These are phyloP conservation scores for Hypomecis punctinalis DNA, from an alignment of 2,888 invertebrate species.

Conservation along the genomic window DNA sequence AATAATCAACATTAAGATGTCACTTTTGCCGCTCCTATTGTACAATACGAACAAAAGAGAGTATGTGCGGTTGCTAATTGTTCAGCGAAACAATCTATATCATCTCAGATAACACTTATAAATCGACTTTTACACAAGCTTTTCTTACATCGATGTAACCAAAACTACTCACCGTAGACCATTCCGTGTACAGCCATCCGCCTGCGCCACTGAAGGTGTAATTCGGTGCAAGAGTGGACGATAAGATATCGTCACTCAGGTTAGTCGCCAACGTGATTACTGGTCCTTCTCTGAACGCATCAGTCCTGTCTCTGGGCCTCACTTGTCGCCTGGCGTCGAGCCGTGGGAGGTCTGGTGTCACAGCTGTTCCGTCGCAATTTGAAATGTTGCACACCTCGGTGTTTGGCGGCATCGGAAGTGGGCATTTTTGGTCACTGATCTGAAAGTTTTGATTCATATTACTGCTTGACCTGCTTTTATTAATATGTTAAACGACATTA, in stretches of 20 bases:
- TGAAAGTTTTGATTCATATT: slow-evolving; percentile 46
- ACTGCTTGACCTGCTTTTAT: not conserved
- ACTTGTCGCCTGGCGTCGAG: slow-evolving; percentile 75
- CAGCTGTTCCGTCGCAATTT: slow-evolving; percentile 72
- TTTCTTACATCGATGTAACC: not conserved
- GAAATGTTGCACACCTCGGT: slow-evolving; percentile 74
- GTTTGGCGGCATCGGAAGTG: slow-evolving; percentile 76
- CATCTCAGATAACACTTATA: no score
- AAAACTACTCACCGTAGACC: slow-evolving; percentile 79
- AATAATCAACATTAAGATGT: no score
- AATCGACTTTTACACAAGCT: no score
- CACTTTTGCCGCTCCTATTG: no score
- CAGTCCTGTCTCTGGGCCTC: slow-evolving; percentile 68
- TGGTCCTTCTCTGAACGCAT: slow-evolving; percentile 74
- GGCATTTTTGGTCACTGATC: slow-evolving; percentile 81
- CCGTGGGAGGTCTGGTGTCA: slow-evolving; percentile 61
- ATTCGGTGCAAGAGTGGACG: slow-evolving; percentile 59
- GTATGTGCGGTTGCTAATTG: no score
- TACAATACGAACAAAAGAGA: no score
- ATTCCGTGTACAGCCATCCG: slow-evolving; percentile 86
- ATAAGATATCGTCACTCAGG: slow-evolving; percentile 62
- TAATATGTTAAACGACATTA: no score
- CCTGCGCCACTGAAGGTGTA: slow-evolving; percentile 72
- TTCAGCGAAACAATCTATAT: no score
- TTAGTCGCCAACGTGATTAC: slow-evolving; percentile 69